A percentile compares a stretch with the other conserved stretches of the same genome.
phyloP scores from a whole-genome alignment of 2,113 vertebrate species.

The Spea bombifrons region DNA sequence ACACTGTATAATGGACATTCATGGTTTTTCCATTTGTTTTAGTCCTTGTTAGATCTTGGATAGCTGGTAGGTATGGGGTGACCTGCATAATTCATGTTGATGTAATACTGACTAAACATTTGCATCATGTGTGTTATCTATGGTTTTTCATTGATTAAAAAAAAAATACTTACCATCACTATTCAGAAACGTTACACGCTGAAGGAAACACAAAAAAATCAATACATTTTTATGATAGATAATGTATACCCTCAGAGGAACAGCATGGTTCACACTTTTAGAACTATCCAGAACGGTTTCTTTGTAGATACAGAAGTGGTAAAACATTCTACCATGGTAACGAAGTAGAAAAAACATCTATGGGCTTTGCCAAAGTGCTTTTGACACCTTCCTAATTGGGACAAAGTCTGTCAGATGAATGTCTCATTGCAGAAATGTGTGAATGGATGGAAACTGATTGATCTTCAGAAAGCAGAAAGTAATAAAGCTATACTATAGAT shows the following conservation, averaged over 20 bases:
- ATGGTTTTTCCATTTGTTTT: too few relatives aligned
- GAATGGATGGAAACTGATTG: conserved; percentile 20
- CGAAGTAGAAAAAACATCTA: conserved; percentile 33
- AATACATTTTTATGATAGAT: not conserved
- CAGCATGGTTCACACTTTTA: conserved; percentile 6
- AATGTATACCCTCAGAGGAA: not conserved
- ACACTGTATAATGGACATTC: too few relatives aligned
- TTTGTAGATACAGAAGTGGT: conserved; percentile 10
- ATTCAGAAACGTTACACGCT: not conserved
- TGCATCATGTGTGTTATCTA: too few relatives aligned
- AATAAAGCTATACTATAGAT: not conserved
- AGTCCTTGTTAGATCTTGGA: too few relatives aligned
- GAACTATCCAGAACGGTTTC: conserved; percentile 3
- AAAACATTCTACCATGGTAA: conserved; percentile 13
- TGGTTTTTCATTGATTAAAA: not conserved
- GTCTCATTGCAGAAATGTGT: conserved; percentile 17
- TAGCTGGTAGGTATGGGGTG: too few relatives aligned
- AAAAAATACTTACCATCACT: not conserved
- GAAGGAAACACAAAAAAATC: not conserved
- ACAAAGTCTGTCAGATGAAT: conserved; percentile 26
- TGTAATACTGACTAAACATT: too few relatives aligned
- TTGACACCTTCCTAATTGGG: conserved; percentile 38
- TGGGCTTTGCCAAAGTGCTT: conserved; percentile 25
- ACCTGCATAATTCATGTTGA: too few relatives aligned
- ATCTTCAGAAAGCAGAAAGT: conserved; percentile 16